These are phyloP conservation scores for Masnerella sp. DNA, from an alignment of 2,888 invertebrate species.

Conservation along the genomic window DNA sequence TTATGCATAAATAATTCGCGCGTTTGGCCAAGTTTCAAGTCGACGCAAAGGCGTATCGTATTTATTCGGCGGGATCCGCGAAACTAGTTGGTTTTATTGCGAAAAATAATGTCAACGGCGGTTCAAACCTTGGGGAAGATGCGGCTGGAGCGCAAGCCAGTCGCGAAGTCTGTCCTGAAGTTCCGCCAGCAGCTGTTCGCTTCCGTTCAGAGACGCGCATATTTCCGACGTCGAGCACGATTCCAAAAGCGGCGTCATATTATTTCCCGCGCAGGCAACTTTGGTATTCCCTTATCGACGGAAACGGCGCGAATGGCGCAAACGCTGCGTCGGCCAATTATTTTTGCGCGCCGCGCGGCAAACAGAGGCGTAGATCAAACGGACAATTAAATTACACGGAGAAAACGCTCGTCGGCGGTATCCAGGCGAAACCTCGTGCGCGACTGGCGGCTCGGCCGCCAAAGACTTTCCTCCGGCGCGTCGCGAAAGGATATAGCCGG, in stretches of 20 bases:
- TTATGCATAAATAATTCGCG: conserved; percentile 32
- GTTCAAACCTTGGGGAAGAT: conserved; percentile 72
- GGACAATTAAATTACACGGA: not conserved
- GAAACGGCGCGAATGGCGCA: not conserved
- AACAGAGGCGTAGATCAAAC: conserved; percentile 1
- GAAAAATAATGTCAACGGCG: conserved; percentile 49
- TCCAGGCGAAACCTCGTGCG: conserved; percentile 37
- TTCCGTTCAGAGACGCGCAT: conserved; percentile 62
- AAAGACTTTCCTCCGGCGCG: conserved; percentile 41
- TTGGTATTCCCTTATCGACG: not conserved
- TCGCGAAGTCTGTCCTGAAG: conserved; percentile 66
- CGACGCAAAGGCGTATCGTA: too few species aligned
- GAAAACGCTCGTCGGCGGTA: conserved; percentile 22
- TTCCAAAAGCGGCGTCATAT: conserved; percentile 60
- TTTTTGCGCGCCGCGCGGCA: too few species aligned
- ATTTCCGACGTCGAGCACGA: conserved; percentile 62
- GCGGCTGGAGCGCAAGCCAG: conserved; percentile 74
- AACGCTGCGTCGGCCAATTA: not conserved
- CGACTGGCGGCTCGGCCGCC: conserved; percentile 50
- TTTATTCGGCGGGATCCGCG: too few species aligned
- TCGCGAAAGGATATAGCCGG: conserved; percentile 40
- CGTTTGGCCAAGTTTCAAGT: conserved; percentile 27
- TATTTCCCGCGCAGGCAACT: conserved; percentile 27
- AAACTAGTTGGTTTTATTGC: conserved; percentile 28
- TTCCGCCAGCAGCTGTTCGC: conserved; percentile 64